Evolutionary conservation across 2,113 vertebrate genomes (phyloP), one percentile per base, ranked within the genome.

Genomic region (Fulmarus glacialis): DNA sequence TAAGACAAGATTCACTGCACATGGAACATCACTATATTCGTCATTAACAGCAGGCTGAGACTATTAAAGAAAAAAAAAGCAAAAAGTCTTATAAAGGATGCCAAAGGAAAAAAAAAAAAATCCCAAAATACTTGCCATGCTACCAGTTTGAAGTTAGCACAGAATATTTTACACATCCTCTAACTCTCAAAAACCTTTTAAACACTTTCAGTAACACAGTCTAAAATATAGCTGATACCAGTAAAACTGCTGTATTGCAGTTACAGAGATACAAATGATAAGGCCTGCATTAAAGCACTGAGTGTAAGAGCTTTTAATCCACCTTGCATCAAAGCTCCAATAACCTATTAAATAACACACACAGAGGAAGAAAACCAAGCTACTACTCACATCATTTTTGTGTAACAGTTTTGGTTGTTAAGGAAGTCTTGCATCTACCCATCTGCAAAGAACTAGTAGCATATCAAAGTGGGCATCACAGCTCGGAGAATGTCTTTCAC

Each of bases 1-100:
- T 96, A 99, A 98, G 68, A 99, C 99, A 98, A 99, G 99, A 98
- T 99, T 99, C 97, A 99, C 98, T 3, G 99, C 99, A 66, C 98
- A 98, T 60, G 98, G 97, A 95, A 98, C 98, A 97, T 98, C 98
- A 96, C 96, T 98, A 94, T 98, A 98, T 73, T 98, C 97, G 4
- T 98, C 97, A 78, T 98, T 98, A 94, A 98, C 98, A 87, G 97
- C 99, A 38, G 99, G 98, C 93, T 98, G 98, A 93, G 98, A 98
- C 99, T 99, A 98, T 73, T 86, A 90, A 87, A 95, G 82, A 50
- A 97, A 93, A 58, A 93, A 58, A 88, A 9, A 34, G 24, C 42
- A 68, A 48, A 78, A 6, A 26, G 11, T 47, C 47, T 97, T 87
- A 50, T 45, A 95, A 94, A 58, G 29, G 15, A 75, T 81, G 64